phyloP scores from a whole-genome alignment of 1,140 invertebrate genomes.

The Metaphire vulgaris region DNA sequence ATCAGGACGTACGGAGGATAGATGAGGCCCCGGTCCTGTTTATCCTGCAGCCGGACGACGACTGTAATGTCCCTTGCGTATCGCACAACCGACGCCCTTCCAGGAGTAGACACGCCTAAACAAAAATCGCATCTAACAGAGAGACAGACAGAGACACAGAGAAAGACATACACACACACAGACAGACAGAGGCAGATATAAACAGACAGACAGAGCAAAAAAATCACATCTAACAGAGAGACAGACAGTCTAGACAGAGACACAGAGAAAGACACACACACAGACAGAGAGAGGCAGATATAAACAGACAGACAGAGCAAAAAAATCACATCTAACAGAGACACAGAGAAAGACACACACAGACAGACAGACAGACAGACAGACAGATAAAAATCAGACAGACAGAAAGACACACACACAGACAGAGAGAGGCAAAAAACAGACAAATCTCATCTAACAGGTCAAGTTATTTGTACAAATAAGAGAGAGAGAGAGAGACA shows the following conservation, averaged over 20 bases:
- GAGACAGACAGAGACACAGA: too few relatives aligned
- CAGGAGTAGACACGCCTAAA: too few relatives aligned
- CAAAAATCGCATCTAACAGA: too few relatives aligned
- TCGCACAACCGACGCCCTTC: too few relatives aligned
- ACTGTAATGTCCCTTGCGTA: slow-evolving; percentile 45
- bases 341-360: not conserved
- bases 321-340: slow-evolving; percentile 3
- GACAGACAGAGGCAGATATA: too few relatives aligned
- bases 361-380: not conserved
- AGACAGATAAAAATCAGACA: not conserved
- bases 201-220: too few relatives aligned
- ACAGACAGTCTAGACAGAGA: not conserved
- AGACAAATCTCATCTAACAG: too few relatives aligned
- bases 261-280: not conserved
- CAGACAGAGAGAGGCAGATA: not conserved
- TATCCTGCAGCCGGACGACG: slow-evolving; percentile 40
- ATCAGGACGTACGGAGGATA: slow-evolving; percentile 51
- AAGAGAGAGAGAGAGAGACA: too few relatives aligned
- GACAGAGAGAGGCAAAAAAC: too few relatives aligned
- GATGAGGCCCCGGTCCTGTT: slow-evolving; percentile 44
- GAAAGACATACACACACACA: too few relatives aligned
- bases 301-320: slow-evolving; percentile 19
- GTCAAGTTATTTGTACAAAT: too few relatives aligned
- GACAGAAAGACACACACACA: not conserved
- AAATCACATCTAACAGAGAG: too few relatives aligned